Percentiles rank a stretch among this genome's conserved stretches.
These are phyloP conservation scores for Spisula solida DNA, from an alignment of 2,888 invertebrate genomes.

Conservation along the genomic window DNA sequence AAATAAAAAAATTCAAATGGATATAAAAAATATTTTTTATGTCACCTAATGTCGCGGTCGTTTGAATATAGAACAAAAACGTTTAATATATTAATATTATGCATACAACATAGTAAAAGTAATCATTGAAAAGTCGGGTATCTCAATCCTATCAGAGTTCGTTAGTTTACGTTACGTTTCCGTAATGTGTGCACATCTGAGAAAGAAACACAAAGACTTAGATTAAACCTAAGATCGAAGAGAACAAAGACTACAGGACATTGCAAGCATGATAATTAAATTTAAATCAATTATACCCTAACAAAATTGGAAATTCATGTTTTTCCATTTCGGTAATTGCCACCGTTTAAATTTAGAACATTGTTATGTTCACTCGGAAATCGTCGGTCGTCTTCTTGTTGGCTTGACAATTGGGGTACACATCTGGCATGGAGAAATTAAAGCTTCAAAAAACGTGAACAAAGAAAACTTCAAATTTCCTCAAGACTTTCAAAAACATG, in stretches of 20 bases:
- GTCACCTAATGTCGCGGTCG: too few relatives aligned
- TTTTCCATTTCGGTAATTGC: neutral
- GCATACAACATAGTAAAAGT: too few relatives aligned
- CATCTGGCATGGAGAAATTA: neutral
- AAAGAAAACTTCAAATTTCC: conserved; percentile 8
- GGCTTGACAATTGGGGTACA: neutral
- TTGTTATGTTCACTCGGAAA: neutral
- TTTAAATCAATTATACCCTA: neutral
- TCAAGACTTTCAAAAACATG: neutral
- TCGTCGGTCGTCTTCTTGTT: neutral
- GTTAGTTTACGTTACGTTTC: too few relatives aligned
- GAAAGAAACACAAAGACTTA: neutral
- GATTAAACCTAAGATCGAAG: neutral
- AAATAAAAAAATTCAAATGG: too few relatives aligned
- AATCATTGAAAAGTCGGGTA: too few relatives aligned
- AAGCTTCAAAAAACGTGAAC: neutral
- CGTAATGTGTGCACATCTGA: too few relatives aligned
- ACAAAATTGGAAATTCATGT: neutral
- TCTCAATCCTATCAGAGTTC: too few relatives aligned
- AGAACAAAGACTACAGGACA: neutral
- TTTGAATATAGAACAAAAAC: too few relatives aligned
- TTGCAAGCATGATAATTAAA: neutral
- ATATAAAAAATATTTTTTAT: too few relatives aligned
- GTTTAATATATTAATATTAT: too few relatives aligned
- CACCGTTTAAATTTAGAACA: neutral